Conservation (phyloP, 2,113 vertebrate genomes). For the Tretioscincus oriximinensis region DNA sequence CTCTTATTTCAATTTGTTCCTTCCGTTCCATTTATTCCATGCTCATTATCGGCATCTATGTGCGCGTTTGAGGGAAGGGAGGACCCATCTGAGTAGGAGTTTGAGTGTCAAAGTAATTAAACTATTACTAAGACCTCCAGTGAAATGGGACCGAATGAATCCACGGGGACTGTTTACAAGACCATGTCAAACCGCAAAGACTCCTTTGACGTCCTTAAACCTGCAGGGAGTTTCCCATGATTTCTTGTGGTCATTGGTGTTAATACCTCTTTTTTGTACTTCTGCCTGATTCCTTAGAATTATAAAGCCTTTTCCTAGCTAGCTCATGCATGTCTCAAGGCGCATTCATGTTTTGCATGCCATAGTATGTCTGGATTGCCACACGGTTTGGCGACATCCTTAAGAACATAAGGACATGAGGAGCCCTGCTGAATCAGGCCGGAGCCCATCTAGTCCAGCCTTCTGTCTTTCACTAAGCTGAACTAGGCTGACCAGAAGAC, state of each 20-base stretch:
- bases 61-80: background rate
- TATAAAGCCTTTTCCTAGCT: too few relatives aligned
- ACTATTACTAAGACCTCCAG: slow-evolving; percentile 46
- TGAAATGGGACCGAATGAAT: slow-evolving; percentile 29
- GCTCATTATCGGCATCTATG: slow-evolving; percentile 17
- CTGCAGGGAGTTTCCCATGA: background rate
- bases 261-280: too few relatives aligned
- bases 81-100: slow-evolving; percentile 1
- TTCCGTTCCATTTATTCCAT: slow-evolving; percentile 43
- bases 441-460: too few relatives aligned
- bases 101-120: slow-evolving; percentile 50
- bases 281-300: too few relatives aligned
- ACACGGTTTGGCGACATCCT: too few relatives aligned
- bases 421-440: too few relatives aligned
- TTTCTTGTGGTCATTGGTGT: background rate
- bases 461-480: too few relatives aligned
- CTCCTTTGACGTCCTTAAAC: background rate
- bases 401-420: too few relatives aligned
- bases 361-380: too few relatives aligned
- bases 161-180: background rate
- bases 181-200: background rate
- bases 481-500: too few relatives aligned
- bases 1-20: slow-evolving; percentile 56
- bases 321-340: too few relatives aligned
- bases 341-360: too few relatives aligned